Base-by-base conservation (phyloP, 2,113 vertebrate genomes). In the Tursiops truncatus region DNA sequence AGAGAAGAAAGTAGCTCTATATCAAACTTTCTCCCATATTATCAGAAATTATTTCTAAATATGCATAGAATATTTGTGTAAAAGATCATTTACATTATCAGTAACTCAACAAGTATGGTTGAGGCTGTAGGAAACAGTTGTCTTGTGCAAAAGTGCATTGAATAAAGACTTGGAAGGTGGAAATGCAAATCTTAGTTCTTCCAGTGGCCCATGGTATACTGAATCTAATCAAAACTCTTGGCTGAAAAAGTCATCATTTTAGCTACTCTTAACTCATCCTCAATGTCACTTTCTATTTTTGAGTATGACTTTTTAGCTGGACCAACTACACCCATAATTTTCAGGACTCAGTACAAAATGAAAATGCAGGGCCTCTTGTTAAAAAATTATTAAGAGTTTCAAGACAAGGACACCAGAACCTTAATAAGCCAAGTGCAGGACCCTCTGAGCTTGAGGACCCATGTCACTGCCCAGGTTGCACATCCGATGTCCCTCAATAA, bases 401-500 rank as follows among this genome's bases (percentile, higher is more conserved):
- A 81, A 56, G 80, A 60, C 4, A 50, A 21, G 50, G 38, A 65
- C 9, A 73, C 17, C 7, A n/a, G 9, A 67, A 33, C 6, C 44
- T 77, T 77, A 67, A 97, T 77, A 67, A 96, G 17, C 28, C 47
- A 60, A 77, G 8, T 12, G 2, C 1, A 12, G 4, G 23, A 17
- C 1, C 6, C 5, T 82, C 26, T 80, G 13, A 83, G 18, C 6
- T n/a, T 4, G 0, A 7, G 28, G 4, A 0, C 25, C 11, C 5
- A 9, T 70, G 41, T 50, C 23, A 71, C 2, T 8, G 2, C 23
- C 15, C 10, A 67, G 13, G 31, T 38, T 5, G 33, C 12, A 28
- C 56, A 33, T 31, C n/a, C 71, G 11, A 14, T 89, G n/a, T 74
- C 38, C n/a, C 28, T 50, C 47, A 8, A 60, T 3, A 44, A 47